Conservation (phyloP, 2,113 vertebrate species). For the Plectropomus leopardus region DNA sequence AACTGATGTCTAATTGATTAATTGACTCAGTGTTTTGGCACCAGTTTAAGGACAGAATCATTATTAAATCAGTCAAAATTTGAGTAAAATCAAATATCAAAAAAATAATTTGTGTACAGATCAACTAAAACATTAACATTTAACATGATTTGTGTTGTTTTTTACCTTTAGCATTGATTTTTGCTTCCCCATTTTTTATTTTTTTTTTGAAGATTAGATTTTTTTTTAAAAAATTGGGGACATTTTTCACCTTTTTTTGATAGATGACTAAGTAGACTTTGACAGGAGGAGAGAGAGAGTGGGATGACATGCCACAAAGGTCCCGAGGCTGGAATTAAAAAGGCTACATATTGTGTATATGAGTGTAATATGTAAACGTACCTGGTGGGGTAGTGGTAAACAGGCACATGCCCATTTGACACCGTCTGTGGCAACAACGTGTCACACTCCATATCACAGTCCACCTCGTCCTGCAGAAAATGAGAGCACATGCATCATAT, state of each 20-base stretch:
- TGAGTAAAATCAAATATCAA: not conserved
- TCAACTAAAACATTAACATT: too few species aligned
- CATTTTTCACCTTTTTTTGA: too few species aligned
- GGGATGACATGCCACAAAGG: too few species aligned
- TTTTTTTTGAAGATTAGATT: too few species aligned
- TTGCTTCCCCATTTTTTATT: not conserved
- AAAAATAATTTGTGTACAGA: not conserved
- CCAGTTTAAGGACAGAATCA: not conserved
- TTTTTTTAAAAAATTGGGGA: too few species aligned
- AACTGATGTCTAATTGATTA: not conserved
- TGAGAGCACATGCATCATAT: not conserved
- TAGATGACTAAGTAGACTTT: too few species aligned
- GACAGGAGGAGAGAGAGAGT: too few species aligned
- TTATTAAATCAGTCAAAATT: not conserved
- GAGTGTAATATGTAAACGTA: constrained; percentile 56
- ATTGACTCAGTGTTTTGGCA: not conserved
- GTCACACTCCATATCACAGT: constrained; percentile 84
- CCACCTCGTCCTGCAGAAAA: constrained; percentile 80
- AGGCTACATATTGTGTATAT: not conserved
- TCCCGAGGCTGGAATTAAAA: too few species aligned
- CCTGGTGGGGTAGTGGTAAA: constrained; percentile 85
- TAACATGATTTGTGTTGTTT: not conserved
- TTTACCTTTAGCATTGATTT: not conserved
- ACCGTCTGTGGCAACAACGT: constrained; percentile 84
- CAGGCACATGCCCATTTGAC: constrained; percentile 80